Percentiles rank a stretch among this genome's conserved stretches.
Evolutionary conservation across 2,113 vertebrate species (phyloP).

Genomic region (Cyphotilapia sp.): DNA sequence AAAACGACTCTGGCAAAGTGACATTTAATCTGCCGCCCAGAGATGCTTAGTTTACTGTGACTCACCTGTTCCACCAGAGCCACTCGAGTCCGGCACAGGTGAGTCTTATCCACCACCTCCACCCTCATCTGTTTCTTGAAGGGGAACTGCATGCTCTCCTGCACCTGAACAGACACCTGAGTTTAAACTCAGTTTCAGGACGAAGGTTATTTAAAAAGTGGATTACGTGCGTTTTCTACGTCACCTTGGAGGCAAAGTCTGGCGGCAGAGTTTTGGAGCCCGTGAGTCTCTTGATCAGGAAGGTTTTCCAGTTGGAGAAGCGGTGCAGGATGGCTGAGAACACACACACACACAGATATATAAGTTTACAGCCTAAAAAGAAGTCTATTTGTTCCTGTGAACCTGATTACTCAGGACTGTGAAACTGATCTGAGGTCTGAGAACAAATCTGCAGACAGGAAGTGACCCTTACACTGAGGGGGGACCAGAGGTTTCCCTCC

Average conservation of each 20-base stretch:
- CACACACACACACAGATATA: background rate
- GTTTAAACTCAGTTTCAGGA: background rate
- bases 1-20: background rate
- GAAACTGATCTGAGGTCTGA: background rate
- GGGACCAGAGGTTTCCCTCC: constrained; percentile 88
- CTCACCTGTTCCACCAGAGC: constrained; percentile 83
- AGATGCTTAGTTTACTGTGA: background rate
- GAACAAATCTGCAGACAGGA: background rate
- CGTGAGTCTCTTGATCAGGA: constrained; percentile 92
- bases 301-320: constrained; percentile 94
- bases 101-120: constrained; percentile 93
- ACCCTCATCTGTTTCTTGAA: constrained; percentile 93
- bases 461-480: constrained; percentile 67
- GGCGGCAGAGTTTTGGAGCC: constrained; percentile 94
- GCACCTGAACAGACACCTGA: constrained; percentile 70
- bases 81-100: constrained; percentile 88
- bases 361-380: background rate
- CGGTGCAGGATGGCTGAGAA: constrained; percentile 85
- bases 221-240: background rate
- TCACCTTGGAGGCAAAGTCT: constrained; percentile 91
- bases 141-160: constrained; percentile 87
- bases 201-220: fast-evolving
- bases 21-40: background rate
- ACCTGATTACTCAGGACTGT: background rate
- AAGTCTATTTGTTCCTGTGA: background rate